Percentiles rank a stretch among this genome's conserved stretches.
These are phyloP conservation scores for Acanthornis magna DNA, from an alignment of 2,797 vertebrate species.

Conservation along the genomic window DNA sequence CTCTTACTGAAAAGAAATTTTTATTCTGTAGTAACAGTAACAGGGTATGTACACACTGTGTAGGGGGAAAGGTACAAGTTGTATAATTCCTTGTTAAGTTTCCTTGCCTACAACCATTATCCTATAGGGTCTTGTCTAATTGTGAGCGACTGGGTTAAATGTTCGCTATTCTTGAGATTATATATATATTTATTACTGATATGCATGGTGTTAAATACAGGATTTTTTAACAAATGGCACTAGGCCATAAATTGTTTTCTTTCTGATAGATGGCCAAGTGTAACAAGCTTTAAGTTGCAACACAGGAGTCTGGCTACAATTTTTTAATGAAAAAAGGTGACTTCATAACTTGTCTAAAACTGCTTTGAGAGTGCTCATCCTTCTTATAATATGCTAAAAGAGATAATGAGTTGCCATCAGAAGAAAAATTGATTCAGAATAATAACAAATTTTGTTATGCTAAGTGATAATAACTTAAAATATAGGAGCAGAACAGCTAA, in stretches of 20 bases:
- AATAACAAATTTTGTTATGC: neutral
- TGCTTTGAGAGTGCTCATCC: neutral
- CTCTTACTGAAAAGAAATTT: conserved; percentile 18
- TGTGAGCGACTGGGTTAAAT: neutral
- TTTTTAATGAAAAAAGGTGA: neutral
- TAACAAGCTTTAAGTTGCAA: neutral
- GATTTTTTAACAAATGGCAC: neutral
- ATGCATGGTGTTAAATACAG: neutral
- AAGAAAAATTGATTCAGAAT: neutral
- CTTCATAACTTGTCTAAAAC: neutral
- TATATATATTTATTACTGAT: neutral
- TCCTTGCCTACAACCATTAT: neutral
- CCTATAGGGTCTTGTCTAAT: neutral
- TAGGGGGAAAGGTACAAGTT: neutral
- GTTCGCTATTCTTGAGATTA: neutral
- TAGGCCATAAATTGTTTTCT: neutral
- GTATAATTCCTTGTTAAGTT: neutral
- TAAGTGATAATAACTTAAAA: neutral
- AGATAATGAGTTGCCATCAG: neutral
- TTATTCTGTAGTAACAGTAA: neutral
- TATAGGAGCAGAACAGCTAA: neutral
- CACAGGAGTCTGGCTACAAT: neutral
- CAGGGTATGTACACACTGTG: neutral
- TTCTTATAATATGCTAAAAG: neutral
- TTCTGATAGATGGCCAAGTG: neutral